phyloP scores from a whole-genome alignment of 1,140 invertebrate genomes.

The Leguminivora glycinivorella region DNA sequence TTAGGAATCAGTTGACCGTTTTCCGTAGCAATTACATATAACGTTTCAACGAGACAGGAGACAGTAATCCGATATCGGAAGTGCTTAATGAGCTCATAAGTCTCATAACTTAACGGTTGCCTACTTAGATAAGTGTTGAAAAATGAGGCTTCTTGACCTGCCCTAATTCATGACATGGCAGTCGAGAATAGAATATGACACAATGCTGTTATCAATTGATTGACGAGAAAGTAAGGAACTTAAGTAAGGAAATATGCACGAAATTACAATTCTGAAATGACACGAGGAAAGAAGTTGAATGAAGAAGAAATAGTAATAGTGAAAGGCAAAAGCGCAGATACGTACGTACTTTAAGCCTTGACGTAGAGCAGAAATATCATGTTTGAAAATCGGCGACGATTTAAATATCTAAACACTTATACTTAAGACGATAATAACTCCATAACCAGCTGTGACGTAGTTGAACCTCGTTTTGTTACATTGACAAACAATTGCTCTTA shows the following conservation, averaged over 20 bases:
- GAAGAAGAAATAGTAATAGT: no score
- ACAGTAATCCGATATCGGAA: constrained; percentile 13
- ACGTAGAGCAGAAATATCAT: no score
- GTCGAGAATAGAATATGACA: background rate
- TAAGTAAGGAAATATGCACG: background rate
- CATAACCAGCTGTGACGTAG: no score
- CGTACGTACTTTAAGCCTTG: no score
- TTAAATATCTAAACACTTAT: background rate
- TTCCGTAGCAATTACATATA: background rate
- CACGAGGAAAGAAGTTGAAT: no score
- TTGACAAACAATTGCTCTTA: background rate
- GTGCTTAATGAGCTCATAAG: constrained; percentile 26
- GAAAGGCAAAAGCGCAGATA: no score
- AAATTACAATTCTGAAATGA: background rate
- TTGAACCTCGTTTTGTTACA: background rate
- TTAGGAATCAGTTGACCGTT: constrained; percentile 7
- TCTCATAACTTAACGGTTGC: constrained; percentile 25
- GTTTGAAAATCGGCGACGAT: no score
- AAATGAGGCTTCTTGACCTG: background rate
- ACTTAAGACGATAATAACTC: background rate
- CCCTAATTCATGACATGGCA: background rate
- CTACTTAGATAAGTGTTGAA: constrained; percentile 19
- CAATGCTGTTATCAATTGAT: background rate
- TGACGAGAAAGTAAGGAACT: background rate
- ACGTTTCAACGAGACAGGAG: constrained; percentile 6